A percentile compares a stretch with the other conserved stretches of the same genome.
Evolutionary conservation across 2,888 invertebrate species (phyloP).

Genomic region (Rhabditoides inermis): DNA sequence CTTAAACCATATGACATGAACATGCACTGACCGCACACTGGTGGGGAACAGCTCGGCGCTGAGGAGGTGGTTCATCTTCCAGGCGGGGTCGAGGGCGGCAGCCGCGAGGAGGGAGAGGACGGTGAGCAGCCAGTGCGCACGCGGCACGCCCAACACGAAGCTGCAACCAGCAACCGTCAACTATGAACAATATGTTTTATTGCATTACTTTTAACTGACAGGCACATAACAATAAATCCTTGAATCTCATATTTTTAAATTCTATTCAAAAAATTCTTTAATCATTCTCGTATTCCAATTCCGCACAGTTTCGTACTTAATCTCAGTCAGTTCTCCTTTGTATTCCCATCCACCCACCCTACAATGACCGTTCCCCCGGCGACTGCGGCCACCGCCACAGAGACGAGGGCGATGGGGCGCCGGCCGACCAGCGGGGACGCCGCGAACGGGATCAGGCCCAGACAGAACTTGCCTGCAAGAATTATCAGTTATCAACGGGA

Average conservation of each 20-base stretch:
- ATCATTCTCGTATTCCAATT: too few relatives aligned
- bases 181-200: neutral
- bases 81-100: constrained; percentile 41
- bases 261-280: constrained; percentile 7
- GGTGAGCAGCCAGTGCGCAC: constrained; percentile 9
- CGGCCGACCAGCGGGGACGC: constrained; percentile 28
- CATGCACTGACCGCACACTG: constrained; percentile 2
- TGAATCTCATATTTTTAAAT: neutral
- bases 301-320: too few relatives aligned
- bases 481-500: neutral
- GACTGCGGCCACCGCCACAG: constrained; percentile 16
- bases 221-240: constrained; percentile 6
- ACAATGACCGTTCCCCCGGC: constrained; percentile 5
- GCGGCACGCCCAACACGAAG: constrained; percentile 1
- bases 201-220: constrained; percentile 2
- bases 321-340: too few relatives aligned
- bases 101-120: constrained; percentile 29
- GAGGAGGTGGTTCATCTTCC: constrained; percentile 49
- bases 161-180: constrained; percentile 7
- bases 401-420: constrained; percentile 31
- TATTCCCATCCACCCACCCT: constrained; percentile 9
- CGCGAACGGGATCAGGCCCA: constrained; percentile 42
- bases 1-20: too few relatives aligned
- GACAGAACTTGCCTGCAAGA: constrained; percentile 10
- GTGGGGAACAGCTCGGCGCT: constrained; percentile 32